A percentile compares a stretch with the other conserved stretches of the same genome.
Evolutionary conservation across 2,888 invertebrate species (phyloP).

Genomic region (Stenurella melanura): DNA sequence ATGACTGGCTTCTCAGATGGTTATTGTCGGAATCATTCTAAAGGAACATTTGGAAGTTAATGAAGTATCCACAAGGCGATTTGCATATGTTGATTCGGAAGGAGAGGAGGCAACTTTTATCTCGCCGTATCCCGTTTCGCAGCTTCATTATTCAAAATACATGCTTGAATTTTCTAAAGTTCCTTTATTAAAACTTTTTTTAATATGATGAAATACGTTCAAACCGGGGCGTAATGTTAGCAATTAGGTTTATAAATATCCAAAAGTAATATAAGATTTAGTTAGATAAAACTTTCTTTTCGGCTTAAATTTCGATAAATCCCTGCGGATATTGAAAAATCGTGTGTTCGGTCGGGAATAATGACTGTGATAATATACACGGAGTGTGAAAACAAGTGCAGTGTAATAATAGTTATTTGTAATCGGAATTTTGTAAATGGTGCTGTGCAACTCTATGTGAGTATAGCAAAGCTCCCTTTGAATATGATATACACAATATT

Average conservation of each 20-base stretch:
- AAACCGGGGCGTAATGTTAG: not conserved
- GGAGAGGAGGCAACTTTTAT: not conserved
- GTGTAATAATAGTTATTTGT: too few species aligned
- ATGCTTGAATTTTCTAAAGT: not conserved
- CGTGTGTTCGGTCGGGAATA: too few species aligned
- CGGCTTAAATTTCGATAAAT: too few species aligned
- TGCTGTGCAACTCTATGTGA: too few species aligned
- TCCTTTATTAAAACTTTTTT: not conserved
- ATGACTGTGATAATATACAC: too few species aligned
- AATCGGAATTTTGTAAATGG: too few species aligned
- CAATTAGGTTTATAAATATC: not conserved
- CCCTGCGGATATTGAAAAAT: too few species aligned
- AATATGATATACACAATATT: too few species aligned
- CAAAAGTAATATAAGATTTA: not conserved
- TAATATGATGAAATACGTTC: not conserved
- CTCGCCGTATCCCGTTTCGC: not conserved
- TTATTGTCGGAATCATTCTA: not conserved
- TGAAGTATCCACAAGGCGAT: not conserved
- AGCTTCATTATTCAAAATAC: constrained; percentile 3
- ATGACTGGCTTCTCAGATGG: not conserved
- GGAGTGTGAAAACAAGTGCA: too few species aligned
- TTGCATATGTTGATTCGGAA: constrained; percentile 3
- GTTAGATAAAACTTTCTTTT: not conserved
- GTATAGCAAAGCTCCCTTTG: too few species aligned
- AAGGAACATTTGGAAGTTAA: not conserved